Evolutionary conservation across 2,797 vertebrate species (phyloP), one percentile per base, ranked within the genome.

Genomic region (Pagetopsis macropterus): DNA sequence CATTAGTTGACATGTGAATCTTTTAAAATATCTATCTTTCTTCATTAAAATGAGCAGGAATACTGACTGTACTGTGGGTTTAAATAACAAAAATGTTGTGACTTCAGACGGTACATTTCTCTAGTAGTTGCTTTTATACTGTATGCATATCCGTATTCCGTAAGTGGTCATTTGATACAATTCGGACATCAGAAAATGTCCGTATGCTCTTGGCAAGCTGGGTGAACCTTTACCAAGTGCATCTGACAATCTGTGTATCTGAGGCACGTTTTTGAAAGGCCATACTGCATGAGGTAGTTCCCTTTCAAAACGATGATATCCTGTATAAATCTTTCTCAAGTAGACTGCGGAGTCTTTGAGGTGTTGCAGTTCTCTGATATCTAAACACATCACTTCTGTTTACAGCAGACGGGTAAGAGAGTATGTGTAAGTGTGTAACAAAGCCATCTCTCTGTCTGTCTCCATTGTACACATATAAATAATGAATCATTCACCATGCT

Each of bases 121-220:
- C 14, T 31, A 49, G 23, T 17, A 3, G 43, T 23, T 51, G 21
- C 56, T 70, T 15, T 69, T 40, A 21, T 11, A 31, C n/a, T 5
- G 46, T 8, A 40, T 49, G 17, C 5, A 63, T 67, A 65, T n/a
- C n/a, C n/a, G n/a, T n/a, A n/a, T n/a, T 75, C 44, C 19, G 57
- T 74, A 54, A 79, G 54, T 61, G 49, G 21, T 70, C 54, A 64
- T 77, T 72, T 52, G 16, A 51, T 57, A 27, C 65, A 83, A 79
- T 21, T 9, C 74, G 37, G 45, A 64, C 52, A 71, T 78, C 66
- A 70, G 46, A 82, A 77, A 8, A 58, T 59, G 31, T 75, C 72
- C 43, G 17, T 1, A 13, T 51, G 67, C 68, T 75, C 59, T 65
- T 48, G 51, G 65, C 61, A 75, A 70, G 65, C 70, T 50, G 17